Percentiles rank a stretch among this genome's conserved stretches.
Evolutionary conservation across 2,113 vertebrate species (phyloP).

Genomic region (Crotophaga sulcirostris): DNA sequence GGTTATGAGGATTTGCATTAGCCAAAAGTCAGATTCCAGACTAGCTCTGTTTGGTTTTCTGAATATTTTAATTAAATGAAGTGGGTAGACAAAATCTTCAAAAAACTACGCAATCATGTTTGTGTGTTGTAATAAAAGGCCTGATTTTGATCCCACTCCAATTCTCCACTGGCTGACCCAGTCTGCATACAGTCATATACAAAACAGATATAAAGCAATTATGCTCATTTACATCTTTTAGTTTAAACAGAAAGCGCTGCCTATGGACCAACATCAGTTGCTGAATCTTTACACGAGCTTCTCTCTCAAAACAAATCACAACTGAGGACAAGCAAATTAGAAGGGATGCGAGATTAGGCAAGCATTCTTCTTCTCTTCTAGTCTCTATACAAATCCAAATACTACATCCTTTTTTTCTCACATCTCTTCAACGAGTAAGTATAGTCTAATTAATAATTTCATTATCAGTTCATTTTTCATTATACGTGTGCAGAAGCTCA

Average conservation of each 20-base stretch:
- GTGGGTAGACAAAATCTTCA: too few species aligned
- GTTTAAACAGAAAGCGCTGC: neutral
- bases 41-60: conserved; percentile 2
- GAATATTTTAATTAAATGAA: conserved; percentile 28
- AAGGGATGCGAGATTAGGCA: neutral
- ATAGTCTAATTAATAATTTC: neutral
- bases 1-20: neutral
- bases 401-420: neutral
- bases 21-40: neutral
- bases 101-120: neutral
- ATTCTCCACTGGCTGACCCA: neutral
- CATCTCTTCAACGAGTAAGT: neutral
- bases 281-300: neutral
- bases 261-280: neutral
- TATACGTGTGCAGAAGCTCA: neutral
- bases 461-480: neutral
- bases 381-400: neutral
- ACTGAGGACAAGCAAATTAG: neutral
- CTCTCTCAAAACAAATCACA: neutral
- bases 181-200: neutral
- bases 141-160: conserved; percentile 11
- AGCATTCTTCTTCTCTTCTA: neutral
- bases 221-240: neutral
- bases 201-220: neutral
- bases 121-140: neutral